Evolutionary conservation across 2,797 vertebrate species (phyloP), one percentile per base, ranked within the genome.

Genomic region (Amazonetta brasiliensis): DNA sequence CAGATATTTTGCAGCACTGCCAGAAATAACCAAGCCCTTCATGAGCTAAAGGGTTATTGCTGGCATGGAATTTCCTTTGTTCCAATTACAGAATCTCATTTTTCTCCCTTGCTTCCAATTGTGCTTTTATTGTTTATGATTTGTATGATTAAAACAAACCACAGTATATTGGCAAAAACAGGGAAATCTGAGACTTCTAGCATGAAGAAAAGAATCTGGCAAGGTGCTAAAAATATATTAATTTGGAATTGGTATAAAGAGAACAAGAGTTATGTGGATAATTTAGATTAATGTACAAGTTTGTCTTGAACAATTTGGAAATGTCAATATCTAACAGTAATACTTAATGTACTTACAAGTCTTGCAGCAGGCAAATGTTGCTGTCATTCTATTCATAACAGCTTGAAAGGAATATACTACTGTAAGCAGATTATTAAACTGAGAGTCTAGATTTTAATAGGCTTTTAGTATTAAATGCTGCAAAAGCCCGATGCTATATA

Each of bases 391-490:
- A 23, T 50, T 89, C 83, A 78, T 67, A 92, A 72, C 37, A 89
- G 87, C 92, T 79, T 92, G 82, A 84, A 91, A 95, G 81, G 69
- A 95, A 94, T 85, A 92, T 44, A 80, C 41, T 56, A 11, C 0
- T 46, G 33, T 91, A 96, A 97, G 92, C 78, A 93, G 93, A 94
- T 96, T 96, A 94, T 50, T 78, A 63, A 95, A 94, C 84, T 63
- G 46, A 85, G 81, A 95, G 92, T 92, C 81, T 56, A 90, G 76
- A 91, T 87, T 96, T 92, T 96, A 95, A 96, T 92, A 94, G 56
- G 96, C 84, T 96, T 95, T 95, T 73, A 84, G 81, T 77, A 95
- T 87, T 89, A 94, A 94, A 93, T 33, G 56, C 75, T 89, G 83
- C 62, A 94, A 95, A 96, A 6, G 19, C 80, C 67, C 58, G 63